Evolutionary conservation across 2,888 invertebrate genomes (phyloP), one percentile per base, ranked within the genome.

Genomic region (Cerastis leucographa): DNA sequence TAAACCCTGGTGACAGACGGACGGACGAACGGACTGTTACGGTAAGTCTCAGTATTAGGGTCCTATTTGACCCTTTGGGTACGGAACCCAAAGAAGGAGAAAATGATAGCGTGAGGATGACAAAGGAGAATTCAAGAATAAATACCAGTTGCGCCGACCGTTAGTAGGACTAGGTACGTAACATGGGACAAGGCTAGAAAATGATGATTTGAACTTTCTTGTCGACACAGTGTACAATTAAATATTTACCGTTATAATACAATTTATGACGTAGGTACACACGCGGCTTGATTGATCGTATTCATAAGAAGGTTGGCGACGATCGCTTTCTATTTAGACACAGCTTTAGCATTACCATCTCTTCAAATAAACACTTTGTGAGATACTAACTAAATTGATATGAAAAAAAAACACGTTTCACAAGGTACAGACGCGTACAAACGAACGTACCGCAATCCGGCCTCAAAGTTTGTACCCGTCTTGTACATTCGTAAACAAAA

Each of bases 401-500:
- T n/a, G 49, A 51, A 71, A 49, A 71, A 49, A 70, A 62, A 54
- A 29, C 22, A 3, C 46, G 12, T 61, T 61, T 62, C 7, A 54
- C 22, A 7, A 56, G 22, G 35, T 70, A 84, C 72, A 56, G 51
- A 59, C n/a, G 66, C 35, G 62, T n/a, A 49, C 62, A 74, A 74
- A 71, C 29, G 59, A 76, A 67, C 44, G 56, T 71, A 65, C 72
- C 71, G 42, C 69, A 84, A 68, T 46, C 67, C 59, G 75, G 80
- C 82, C 80, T 72, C 84, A 87, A 87, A 87, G 78, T 89, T 86
- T 79, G 42, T 73, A 83, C 77, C 83, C 74, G 85, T 85, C 81
- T 80, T 79, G 84, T 88, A 85, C 88, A 90, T 89, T 89, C 84
- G 87, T 90, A 91, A 93, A 92, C 92, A 91, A 93, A 92, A 92